Evolutionary conservation across 1,140 invertebrate genomes (phyloP), one percentile per base, ranked within the genome.

Genomic region (Megalopta genalis): DNA sequence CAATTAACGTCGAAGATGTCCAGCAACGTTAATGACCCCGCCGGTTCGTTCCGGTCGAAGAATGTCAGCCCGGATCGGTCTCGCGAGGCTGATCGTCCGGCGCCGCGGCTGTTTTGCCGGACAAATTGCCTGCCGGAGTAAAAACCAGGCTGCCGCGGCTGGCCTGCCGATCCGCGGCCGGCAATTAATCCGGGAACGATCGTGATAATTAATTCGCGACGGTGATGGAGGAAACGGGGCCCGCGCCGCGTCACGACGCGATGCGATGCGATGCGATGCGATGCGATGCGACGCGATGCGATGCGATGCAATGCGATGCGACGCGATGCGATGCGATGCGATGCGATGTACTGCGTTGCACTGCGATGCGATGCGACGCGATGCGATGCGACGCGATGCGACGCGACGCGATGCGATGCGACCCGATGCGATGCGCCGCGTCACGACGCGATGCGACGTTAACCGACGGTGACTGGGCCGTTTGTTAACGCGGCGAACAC

Each of bases 71-170:
- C 39, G 7, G 39, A 46, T 9, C 14, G 10, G 42, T 46, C 42
- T 57, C 21, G 21, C 54, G 54, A 57, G 54, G 18, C 54, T 57
- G 54, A 62, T 62, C 59, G 59, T 12, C 59, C 59, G 23, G 3
- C 59, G 12, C 27, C 77, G 69, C 75, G 80, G 82, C 70, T 80
- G 68, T 81, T 86, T 82, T 70, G 79, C 81, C 84, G 83, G 9
- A 84, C 83, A 84, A 88, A 87, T 88, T 86, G 86, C 87, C 83
- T 86, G 84, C 87, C 80, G 77, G 42, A 62, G 64, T 46, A 80
- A 68, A 75, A 83, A 81, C 16, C 49, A 14, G 14, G 16, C 49
- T 52, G 16, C 14, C 16, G 16, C 49, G 49, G 16, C 5, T 21
- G 49, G 5, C 81, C 25, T 32, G n/a, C 57, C 63, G 57, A 67